Evolutionary conservation across 1,140 invertebrate genomes (phyloP), one percentile per base, ranked within the genome.

Genomic region (Chrysomallon squamiferum): DNA sequence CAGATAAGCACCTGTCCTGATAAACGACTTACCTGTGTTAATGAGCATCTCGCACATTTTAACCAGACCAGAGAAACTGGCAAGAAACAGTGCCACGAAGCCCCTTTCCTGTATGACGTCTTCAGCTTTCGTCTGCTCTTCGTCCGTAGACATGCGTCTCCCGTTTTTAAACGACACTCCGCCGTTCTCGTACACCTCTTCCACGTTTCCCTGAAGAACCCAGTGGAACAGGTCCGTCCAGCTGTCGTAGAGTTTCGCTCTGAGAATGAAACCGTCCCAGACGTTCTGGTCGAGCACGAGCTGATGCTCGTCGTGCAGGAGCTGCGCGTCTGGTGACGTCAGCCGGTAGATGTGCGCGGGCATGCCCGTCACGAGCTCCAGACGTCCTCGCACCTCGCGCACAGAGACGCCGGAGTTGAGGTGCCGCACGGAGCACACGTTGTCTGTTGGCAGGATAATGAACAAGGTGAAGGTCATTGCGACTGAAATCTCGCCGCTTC

Each of bases 1-100:
- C n/a, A n/a, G n/a, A n/a, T n/a, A n/a, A n/a, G n/a, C n/a, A n/a
- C n/a, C n/a, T n/a, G n/a, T n/a, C n/a, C n/a, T n/a, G n/a, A n/a
- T n/a, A n/a, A n/a, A n/a, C n/a, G n/a, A n/a, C 73, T 62, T 69
- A 80, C 78, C 78, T 38, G 74, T 67, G 33, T 73, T 72, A 3
- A 77, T 49, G 0, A 80, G 60, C 59, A 70, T 71, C 59, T 65
- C 68, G 30, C 71, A 73, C 73, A 80, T 76, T 6, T 70, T 66
- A n/a, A 50, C 18, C 22, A 70, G 49, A 1, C 74, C 78, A 18
- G 60, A 47, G 25, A 63, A 75, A 20, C 69, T 63, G 18, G 78
- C 70, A 9, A 80, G 52, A 50, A 57, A 80, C 15, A 80, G 62
- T 30, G 76, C 76, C 2, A 72, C 72, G 6, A 52, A 45, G 15